Evolutionary conservation across 2,888 invertebrate species (phyloP), one percentile per base, ranked within the genome.

Genomic region (Strigamia maritima): DNA sequence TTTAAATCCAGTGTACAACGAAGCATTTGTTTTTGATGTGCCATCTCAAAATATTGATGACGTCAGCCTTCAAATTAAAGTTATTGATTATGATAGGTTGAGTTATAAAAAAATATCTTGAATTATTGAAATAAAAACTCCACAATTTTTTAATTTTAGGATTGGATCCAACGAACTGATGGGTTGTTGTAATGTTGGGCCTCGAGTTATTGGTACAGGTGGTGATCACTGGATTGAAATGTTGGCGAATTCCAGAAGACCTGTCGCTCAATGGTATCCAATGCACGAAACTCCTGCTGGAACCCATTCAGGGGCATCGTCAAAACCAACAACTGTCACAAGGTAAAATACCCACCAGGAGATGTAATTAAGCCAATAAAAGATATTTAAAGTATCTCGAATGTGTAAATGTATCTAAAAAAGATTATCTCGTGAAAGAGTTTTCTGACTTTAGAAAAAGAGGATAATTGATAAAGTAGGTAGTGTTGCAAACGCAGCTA

Each of bases 1-100:
- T 0, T 88, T 96, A 0, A 92, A 91, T 85, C 96, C 97, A 0
- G 92, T 96, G 0, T 97, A 94, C 87, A 97, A 97, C 85, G 97
- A 97, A 85, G 95, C 95, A 0, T 88, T 97, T 81, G 94, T 95
- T 12, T 97, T 97, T 85, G 97, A 97, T 84, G 91, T 97, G 16
- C 93, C 94, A 0, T 89, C 92, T 10, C 91, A 92, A 79, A 94
- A 93, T 84, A 90, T 93, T 49, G 92, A 92, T 83, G 94, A 94
- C 82, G 92, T 94, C 81, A 92, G 92, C 81, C 88, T 95, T 70
- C 89, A 94, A 76, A 89, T 95, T 81, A 94, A 94, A 88, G 93
- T 95, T 81, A 92, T 95, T 83, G 95, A 95, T 86, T 94, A 94
- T 85, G 94, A 95, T 87, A 91, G 93, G 94, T 94, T 83, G n/a